Conservation (phyloP, 2,797 vertebrate genomes). For the Microctenopoma lineatum region DNA sequence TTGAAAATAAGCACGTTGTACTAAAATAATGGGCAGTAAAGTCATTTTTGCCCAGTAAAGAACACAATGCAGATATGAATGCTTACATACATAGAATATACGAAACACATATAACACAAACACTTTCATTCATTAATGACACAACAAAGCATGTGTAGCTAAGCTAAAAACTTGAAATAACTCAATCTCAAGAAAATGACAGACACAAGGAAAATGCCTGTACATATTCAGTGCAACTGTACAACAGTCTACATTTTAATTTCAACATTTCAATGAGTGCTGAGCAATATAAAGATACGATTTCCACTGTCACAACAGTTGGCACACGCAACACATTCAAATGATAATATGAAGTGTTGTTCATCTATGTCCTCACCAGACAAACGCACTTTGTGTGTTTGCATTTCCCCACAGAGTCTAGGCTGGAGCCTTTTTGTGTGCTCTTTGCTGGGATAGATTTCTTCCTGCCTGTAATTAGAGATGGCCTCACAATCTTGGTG, state of each 20-base stretch:
- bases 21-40: neutral
- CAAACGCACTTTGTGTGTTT: conserved; percentile 21
- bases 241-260: too few relatives aligned
- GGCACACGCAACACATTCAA: neutral
- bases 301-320: neutral
- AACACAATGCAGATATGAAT: too few relatives aligned
- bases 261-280: too few relatives aligned
- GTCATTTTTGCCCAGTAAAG: too few relatives aligned
- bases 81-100: too few relatives aligned
- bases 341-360: neutral
- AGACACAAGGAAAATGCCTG: too few relatives aligned
- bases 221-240: too few relatives aligned
- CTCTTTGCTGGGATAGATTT: conserved; percentile 47
- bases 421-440: conserved; percentile 33
- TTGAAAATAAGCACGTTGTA: neutral
- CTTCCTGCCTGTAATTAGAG: conserved; percentile 53
- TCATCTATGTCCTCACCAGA: neutral
- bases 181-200: neutral
- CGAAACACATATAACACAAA: too few relatives aligned
- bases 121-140: too few relatives aligned
- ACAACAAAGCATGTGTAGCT: too few relatives aligned
- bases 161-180: too few relatives aligned
- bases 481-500: conserved; percentile 43
- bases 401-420: conserved; percentile 15
- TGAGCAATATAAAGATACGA: too few relatives aligned